Evolutionary conservation across 2,797 vertebrate species (phyloP), one percentile per base, ranked within the genome.

Genomic region (Bovichtus variegatus): DNA sequence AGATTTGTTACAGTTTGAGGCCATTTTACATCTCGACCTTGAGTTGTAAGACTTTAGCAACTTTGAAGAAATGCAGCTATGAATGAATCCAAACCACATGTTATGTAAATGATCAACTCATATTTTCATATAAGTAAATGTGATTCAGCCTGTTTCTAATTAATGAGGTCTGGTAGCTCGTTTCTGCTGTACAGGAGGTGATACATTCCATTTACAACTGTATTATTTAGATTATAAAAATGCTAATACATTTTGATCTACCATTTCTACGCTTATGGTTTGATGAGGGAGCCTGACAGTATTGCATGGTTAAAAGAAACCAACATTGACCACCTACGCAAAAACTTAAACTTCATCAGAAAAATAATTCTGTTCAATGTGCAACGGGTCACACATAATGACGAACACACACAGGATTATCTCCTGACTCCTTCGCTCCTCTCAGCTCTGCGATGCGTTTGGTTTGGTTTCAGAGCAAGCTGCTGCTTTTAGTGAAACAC

Each of bases 1-100:
- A 70, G 66, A 87, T 88, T 81, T 82, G 87, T 81, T 84, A 61
- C 62, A 57, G 59, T 87, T 80, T 68, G 27, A 61, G 58, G 21
- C 60, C 25, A 11, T 72, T 87, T 82, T 53, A 57, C 51, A 70
- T 51, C 61, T 38, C 50, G 64, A 84, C 85, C 85, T 91, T 89
- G 69, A 68, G 36, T 46, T 40, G 19, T 21, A 64, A 53, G 44
- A 64, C 68, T 67, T 47, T 23, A 60, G 51, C 21, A 64, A 50
- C 57, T 73, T 68, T 21, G 21, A 16, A 62, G 23, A 34, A 54
- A 67, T 31, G 40, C 12, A 49, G 36, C 59, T 77, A 62, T 23
- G 64, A 58, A 11, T 43, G 36, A 54, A 27, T 29, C 5, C 4
- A 21, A 15, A 44, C 25, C 29, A 63, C 67, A 10, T 44, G 23